phyloP scores from a whole-genome alignment of 1,140 invertebrate genomes.

The Macrotrachela quadricornifera region DNA sequence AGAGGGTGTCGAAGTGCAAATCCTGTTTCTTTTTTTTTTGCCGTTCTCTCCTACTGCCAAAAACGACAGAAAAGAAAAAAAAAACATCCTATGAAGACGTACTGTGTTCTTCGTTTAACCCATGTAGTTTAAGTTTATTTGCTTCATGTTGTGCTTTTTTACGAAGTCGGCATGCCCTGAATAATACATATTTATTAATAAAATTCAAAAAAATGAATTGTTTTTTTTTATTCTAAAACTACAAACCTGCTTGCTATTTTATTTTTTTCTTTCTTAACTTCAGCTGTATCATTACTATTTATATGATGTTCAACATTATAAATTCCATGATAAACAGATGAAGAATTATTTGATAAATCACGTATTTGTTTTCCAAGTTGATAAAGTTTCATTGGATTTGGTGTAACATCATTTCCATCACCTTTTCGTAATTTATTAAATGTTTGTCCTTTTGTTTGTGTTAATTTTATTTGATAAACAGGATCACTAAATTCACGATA shows the following conservation, averaged over 20 bases:
- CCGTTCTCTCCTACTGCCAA: too few relatives aligned
- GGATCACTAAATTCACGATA: conserved; percentile 68
- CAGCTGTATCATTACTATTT: too few relatives aligned
- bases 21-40: too few relatives aligned
- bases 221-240: conserved; percentile 5
- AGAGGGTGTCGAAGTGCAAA: too few relatives aligned
- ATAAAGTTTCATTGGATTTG: conserved; percentile 51
- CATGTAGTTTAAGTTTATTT: conserved; percentile 56
- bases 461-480: conserved; percentile 42
- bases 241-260: background rate
- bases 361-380: conserved; percentile 5
- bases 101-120: conserved; percentile 80
- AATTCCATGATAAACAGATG: too few relatives aligned
- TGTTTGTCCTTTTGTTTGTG: background rate
- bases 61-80: too few relatives aligned
- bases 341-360: background rate
- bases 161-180: conserved; percentile 51
- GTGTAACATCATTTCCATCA: conserved; percentile 86
- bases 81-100: conserved; percentile 26
- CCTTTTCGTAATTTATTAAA: conserved; percentile 68
- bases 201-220: background rate
- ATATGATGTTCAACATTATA: too few relatives aligned
- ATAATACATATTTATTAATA: too few relatives aligned
- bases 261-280: too few relatives aligned
- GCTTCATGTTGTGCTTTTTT: conserved; percentile 33